These are phyloP conservation scores for Phalanger gymnotis DNA, from an alignment of 2,797 vertebrate genomes.

Conservation along the genomic window DNA sequence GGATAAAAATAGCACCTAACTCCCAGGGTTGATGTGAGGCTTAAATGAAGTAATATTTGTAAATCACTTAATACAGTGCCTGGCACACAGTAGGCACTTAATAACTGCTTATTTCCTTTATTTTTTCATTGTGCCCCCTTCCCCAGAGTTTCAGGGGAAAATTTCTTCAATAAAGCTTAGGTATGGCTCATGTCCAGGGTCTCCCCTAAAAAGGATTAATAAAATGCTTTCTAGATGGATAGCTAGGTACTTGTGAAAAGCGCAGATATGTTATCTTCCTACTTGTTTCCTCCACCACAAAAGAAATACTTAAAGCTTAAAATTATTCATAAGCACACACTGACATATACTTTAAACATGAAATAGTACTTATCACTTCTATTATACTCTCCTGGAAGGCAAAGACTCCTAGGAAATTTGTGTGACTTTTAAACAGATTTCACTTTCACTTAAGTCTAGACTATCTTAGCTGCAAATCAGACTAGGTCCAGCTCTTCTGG, in stretches of 20 bases:
- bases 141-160: not conserved
- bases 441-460: not conserved
- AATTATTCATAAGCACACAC: not conserved
- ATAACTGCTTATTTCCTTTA: not conserved
- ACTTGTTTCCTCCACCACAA: not conserved
- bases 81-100: not conserved
- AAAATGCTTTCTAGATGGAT: not conserved
- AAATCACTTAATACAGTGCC: not conserved
- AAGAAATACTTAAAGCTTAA: not conserved
- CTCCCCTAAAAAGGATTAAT: not conserved
- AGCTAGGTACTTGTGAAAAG: not conserved
- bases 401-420: not conserved
- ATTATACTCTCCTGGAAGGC: not conserved
- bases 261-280: not conserved
- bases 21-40: not conserved
- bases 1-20: not conserved
- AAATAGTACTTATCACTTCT: not conserved
- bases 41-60: not conserved
- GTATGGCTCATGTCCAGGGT: not conserved
- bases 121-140: not conserved
- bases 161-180: not conserved
- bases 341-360: not conserved
- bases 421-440: not conserved
- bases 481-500: not conserved
- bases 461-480: not conserved